These are phyloP conservation scores for Artemia sinica DNA, from an alignment of 2,888 invertebrate genomes.

Conservation along the genomic window DNA sequence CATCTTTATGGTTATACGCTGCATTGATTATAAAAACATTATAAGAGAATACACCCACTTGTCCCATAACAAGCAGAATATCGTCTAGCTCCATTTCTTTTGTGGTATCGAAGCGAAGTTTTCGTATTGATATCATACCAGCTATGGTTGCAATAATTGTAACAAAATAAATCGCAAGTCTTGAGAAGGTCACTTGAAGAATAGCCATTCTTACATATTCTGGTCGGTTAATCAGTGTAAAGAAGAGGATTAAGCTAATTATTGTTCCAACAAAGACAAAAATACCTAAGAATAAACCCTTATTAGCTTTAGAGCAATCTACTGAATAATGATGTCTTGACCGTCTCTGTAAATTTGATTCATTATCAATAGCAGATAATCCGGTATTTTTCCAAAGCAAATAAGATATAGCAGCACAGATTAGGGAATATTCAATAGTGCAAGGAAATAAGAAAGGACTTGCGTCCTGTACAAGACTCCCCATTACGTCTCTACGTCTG, in stretches of 20 bases:
- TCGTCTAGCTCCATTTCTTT: conserved; percentile 30
- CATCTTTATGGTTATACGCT: conserved; percentile 47
- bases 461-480: conserved; percentile 44
- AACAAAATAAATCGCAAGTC: conserved; percentile 31
- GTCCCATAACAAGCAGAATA: conserved; percentile 34
- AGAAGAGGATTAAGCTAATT: conserved; percentile 34
- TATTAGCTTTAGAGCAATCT: conserved; percentile 34
- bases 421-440: conserved; percentile 73
- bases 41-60: conserved; percentile 68
- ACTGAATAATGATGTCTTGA: conserved; percentile 28
- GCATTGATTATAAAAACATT: conserved; percentile 85
- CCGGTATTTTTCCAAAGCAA: conserved; percentile 75
- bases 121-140: conserved; percentile 42
- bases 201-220: conserved; percentile 29
- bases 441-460: conserved; percentile 76
- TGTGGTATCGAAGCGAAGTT: conserved; percentile 60
- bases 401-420: conserved; percentile 70
- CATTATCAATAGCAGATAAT: conserved; percentile 5
- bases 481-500: conserved; percentile 37
- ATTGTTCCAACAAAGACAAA: conserved; percentile 31
- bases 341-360: conserved; percentile 27
- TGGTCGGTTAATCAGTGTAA: conserved; percentile 31
- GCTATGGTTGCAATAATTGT: conserved; percentile 30
- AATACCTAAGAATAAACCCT: conserved; percentile 32
- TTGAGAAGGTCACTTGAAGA: conserved; percentile 27